These are phyloP conservation scores for Leuciscus waleckii DNA, from an alignment of 2,797 vertebrate genomes.

Conservation along the genomic window DNA sequence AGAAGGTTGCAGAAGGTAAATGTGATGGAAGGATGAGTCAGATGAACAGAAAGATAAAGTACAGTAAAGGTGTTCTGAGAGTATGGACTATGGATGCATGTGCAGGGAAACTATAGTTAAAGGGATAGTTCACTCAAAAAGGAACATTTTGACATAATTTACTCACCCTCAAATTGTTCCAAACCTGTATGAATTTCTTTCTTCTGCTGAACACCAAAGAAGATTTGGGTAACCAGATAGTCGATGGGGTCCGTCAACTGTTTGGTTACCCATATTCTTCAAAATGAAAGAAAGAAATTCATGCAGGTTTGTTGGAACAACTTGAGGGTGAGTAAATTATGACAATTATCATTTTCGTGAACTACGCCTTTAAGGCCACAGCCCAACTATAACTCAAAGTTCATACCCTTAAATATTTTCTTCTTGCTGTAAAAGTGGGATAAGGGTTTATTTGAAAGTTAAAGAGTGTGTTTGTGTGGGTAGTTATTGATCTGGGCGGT, in stretches of 20 bases:
- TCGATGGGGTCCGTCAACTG: too few relatives aligned
- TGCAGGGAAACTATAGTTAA: background rate
- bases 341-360: too few relatives aligned
- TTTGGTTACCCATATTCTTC: too few relatives aligned
- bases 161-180: too few relatives aligned
- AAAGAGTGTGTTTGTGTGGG: constrained; percentile 13
- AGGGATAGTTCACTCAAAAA: too few relatives aligned
- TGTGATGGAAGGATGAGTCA: background rate
- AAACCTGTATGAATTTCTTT: too few relatives aligned
- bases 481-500: constrained; percentile 9
- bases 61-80: background rate
- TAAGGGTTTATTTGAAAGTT: constrained; percentile 23
- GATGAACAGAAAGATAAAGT: background rate
- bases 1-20: constrained; percentile 15
- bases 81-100: background rate
- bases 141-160: too few relatives aligned
- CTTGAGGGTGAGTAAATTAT: too few relatives aligned
- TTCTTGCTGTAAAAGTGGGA: constrained; percentile 18
- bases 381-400: constrained; percentile 36
- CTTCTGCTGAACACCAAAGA: too few relatives aligned
- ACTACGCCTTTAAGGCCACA: background rate
- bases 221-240: too few relatives aligned
- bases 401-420: constrained; percentile 16
- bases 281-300: too few relatives aligned
- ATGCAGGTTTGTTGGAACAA: too few relatives aligned